Evolutionary conservation across 2,797 vertebrate species (phyloP).

Genomic region (Oophaga sylvatica): DNA sequence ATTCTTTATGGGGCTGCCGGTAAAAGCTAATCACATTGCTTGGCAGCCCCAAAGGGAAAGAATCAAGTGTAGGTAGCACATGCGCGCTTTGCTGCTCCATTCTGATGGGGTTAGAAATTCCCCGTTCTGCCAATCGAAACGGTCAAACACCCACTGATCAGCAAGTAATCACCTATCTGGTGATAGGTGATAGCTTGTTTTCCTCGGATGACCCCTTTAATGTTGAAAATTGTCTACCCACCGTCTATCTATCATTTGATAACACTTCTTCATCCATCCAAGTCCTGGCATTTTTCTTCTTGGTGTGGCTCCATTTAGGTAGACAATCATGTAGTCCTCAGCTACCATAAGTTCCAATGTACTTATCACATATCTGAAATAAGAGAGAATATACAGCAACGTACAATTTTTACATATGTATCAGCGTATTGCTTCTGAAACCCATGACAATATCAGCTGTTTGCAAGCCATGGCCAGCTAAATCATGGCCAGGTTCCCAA

Average conservation of each 20-base stretch:
- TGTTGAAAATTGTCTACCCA: conserved; percentile 54
- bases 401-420: neutral
- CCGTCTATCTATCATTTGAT: conserved; percentile 98
- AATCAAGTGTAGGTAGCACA: too few species aligned
- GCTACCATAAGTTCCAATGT: conserved; percentile 98
- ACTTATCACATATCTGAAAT: conserved; percentile 93
- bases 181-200: too few species aligned
- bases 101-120: too few species aligned
- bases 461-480: neutral
- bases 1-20: too few species aligned
- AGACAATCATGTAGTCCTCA: conserved; percentile 98
- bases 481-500: neutral
- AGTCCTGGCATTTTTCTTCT: conserved; percentile 94
- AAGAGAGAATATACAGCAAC: neutral
- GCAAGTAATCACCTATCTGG: too few species aligned
- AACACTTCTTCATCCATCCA: conserved; percentile 97
- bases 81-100: too few species aligned
- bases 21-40: too few species aligned
- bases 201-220: too few species aligned
- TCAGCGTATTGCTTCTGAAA: neutral
- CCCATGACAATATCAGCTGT: neutral
- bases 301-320: conserved; percentile 95
- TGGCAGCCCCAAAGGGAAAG: too few species aligned
- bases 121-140: too few species aligned
- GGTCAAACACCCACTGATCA: too few species aligned